These are phyloP conservation scores for Pseudochirops corinnae DNA, from an alignment of 2,797 vertebrate genomes.

Conservation along the genomic window DNA sequence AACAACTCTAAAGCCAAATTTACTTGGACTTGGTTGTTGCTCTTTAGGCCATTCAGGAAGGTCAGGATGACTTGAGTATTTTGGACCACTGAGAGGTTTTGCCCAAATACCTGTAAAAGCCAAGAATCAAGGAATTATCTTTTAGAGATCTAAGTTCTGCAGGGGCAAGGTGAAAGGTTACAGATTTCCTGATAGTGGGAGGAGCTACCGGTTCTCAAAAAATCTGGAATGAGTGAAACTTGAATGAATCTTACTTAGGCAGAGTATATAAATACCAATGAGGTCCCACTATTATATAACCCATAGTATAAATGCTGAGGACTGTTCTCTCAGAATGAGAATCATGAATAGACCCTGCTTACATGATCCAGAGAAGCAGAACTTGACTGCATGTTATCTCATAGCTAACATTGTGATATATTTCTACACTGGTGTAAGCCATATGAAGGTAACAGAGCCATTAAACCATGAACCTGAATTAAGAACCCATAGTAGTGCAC, in stretches of 20 bases:
- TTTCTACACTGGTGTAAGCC: background rate
- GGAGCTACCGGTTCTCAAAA: background rate
- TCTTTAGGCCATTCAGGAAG: background rate
- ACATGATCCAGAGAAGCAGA: background rate
- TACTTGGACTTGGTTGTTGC: accelerated
- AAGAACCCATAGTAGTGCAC: background rate
- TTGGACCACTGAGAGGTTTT: slow-evolving; percentile 44
- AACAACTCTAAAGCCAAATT: slow-evolving; percentile 55
- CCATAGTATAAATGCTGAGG: background rate
- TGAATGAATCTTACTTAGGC: background rate
- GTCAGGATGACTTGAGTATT: slow-evolving; percentile 59
- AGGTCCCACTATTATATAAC: background rate
- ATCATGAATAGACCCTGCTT: background rate
- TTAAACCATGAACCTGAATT: background rate
- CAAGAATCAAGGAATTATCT: background rate
- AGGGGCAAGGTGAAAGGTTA: background rate
- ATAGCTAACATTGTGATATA: background rate
- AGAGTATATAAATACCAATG: background rate
- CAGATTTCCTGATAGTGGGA: background rate
- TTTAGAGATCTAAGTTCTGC: background rate
- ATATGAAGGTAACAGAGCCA: background rate
- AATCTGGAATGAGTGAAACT: background rate
- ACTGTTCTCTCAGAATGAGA: background rate
- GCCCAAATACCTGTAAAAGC: slow-evolving; percentile 19
- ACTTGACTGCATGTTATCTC: background rate